Percentiles rank a stretch among this genome's conserved stretches.
Evolutionary conservation across 2,888 invertebrate genomes (phyloP).

Genomic region (Ischnus inquisitorius): DNA sequence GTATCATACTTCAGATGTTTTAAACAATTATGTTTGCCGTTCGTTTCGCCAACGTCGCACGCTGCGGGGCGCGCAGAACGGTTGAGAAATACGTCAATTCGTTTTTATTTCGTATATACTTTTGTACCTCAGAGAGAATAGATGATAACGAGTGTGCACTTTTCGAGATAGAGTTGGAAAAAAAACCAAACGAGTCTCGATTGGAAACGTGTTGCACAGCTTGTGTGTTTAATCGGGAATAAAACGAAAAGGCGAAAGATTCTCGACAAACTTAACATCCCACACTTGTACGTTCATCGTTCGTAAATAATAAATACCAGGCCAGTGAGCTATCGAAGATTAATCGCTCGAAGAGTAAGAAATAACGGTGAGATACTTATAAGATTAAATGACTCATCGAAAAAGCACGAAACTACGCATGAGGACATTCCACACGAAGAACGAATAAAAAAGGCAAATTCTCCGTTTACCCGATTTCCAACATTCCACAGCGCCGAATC

Average conservation of each 20-base stretch:
- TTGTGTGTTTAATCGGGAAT: constrained; percentile 45
- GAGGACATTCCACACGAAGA: constrained; percentile 78
- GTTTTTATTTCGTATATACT: constrained; percentile 66
- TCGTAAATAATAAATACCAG: constrained; percentile 72
- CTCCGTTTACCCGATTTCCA: constrained; percentile 77
- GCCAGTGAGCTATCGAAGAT: constrained; percentile 75
- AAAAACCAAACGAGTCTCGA: not conserved
- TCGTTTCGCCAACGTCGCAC: constrained; percentile 21
- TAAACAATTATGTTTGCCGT: constrained; percentile 42
- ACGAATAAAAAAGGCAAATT: constrained; percentile 61
- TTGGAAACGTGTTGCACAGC: constrained; percentile 13
- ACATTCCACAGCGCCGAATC: constrained; percentile 78
- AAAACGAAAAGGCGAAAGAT: constrained; percentile 12
- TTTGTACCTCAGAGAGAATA: constrained; percentile 66
- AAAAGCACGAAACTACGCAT: constrained; percentile 73
- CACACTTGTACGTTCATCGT: constrained; percentile 77
- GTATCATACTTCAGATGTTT: constrained; percentile 26
- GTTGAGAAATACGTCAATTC: constrained; percentile 50
- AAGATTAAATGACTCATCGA: constrained; percentile 76
- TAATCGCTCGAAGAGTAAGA: constrained; percentile 12
- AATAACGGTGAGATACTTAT: constrained; percentile 78
- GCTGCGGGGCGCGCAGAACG: constrained; percentile 6
- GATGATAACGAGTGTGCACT: constrained; percentile 29
- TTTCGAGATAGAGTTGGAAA: not conserved
- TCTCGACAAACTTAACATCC: constrained; percentile 70